These are phyloP conservation scores for Diadophis punctatus DNA, from an alignment of 2,113 vertebrate species.

Conservation along the genomic window DNA sequence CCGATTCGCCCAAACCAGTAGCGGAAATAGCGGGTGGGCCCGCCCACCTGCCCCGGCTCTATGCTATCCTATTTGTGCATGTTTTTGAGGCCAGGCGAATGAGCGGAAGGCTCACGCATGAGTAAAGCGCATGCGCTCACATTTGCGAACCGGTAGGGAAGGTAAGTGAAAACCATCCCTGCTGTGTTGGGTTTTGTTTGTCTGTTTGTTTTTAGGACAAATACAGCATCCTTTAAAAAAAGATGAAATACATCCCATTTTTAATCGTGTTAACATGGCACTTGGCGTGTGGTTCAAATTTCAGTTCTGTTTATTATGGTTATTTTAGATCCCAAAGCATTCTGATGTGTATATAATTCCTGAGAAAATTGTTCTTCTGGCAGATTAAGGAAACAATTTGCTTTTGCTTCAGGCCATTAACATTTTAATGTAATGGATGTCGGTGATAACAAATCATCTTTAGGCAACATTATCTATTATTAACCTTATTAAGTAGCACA, in stretches of 20 bases:
- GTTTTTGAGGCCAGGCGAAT: too few relatives aligned
- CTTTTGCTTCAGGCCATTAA: slow-evolving; percentile 72
- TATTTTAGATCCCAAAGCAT: slow-evolving; percentile 59
- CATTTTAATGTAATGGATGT: slow-evolving; percentile 73
- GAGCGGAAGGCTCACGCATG: too few relatives aligned
- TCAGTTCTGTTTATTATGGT: slow-evolving; percentile 60
- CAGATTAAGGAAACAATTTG: slow-evolving; percentile 73
- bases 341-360: slow-evolving; percentile 54
- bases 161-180: too few relatives aligned
- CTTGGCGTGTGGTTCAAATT: slow-evolving; percentile 54
- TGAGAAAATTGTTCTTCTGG: slow-evolving; percentile 68
- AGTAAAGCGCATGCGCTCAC: too few relatives aligned
- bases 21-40: too few relatives aligned
- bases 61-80: too few relatives aligned
- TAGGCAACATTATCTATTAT: slow-evolving; percentile 69
- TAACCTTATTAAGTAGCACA: slow-evolving; percentile 70
- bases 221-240: slow-evolving; percentile 23
- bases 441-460: slow-evolving; percentile 72
- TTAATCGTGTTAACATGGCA: slow-evolving; percentile 47
- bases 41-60: too few relatives aligned
- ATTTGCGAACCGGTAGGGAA: too few relatives aligned
- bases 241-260: slow-evolving; percentile 33
- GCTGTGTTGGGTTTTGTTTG: neutral
- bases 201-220: neutral
- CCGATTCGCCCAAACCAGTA: too few relatives aligned